Conservation (phyloP, 2,113 vertebrate genomes). For the Emydocephalus ijimae region DNA sequence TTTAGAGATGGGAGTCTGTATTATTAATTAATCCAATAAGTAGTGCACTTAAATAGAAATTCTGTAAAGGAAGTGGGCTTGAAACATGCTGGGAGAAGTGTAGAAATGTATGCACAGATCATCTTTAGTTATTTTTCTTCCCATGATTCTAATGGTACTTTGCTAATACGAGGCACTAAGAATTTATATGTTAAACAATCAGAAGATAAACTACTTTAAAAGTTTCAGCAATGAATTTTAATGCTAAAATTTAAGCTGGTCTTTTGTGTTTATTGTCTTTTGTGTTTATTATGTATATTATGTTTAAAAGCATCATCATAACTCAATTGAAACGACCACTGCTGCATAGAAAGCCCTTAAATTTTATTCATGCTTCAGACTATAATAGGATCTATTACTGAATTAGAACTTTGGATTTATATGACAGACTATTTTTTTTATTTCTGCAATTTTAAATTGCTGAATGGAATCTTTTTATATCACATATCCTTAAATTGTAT, state of each 20-base stretch:
- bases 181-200: slow-evolving; percentile 17
- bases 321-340: slow-evolving; percentile 23
- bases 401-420: slow-evolving; percentile 26
- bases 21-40: not conserved
- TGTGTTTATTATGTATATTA: not conserved
- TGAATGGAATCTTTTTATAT: slow-evolving; percentile 7
- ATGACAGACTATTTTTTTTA: slow-evolving; percentile 1
- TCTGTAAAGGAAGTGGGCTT: not conserved
- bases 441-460: slow-evolving; percentile 4
- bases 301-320: slow-evolving; percentile 18
- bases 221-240: not conserved
- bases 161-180: not conserved
- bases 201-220: slow-evolving; percentile 16
- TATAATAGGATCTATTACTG: not conserved
- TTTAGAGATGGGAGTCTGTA: not conserved
- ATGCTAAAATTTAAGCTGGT: not conserved
- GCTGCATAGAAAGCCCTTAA: slow-evolving; percentile 12
- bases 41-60: not conserved
- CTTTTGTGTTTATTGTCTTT: not conserved
- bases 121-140: not conserved
- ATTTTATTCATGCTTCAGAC: slow-evolving; percentile 10
- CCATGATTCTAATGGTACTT: not conserved
- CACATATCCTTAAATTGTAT: not conserved
- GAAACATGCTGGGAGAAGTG: not conserved
- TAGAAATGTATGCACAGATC: not conserved